Base-by-base conservation (phyloP, 2,797 vertebrate species). In the Eospalax fontanierii region DNA sequence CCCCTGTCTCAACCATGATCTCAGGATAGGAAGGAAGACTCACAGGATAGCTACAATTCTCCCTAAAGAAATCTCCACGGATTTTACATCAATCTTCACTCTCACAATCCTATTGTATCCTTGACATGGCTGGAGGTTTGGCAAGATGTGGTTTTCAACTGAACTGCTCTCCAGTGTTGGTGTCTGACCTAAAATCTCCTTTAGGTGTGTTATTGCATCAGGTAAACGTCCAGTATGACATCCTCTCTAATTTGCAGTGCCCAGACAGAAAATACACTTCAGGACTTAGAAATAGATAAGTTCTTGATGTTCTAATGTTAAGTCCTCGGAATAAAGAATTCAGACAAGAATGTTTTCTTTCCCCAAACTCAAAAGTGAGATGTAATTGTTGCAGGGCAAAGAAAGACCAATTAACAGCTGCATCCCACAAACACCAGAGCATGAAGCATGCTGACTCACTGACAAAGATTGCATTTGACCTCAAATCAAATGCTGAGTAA, bases 161-260 rank as follows among this genome's bases (percentile, higher is more conserved):
- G 96, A 71, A 63, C 21, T 75, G 68, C 73, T 66, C 59, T 90
- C 24, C 38, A 66, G 75, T 46, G 46, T 63, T 68, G 83, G 57
- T 11, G 10, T 33, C 75, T 30, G 14, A 30, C 21, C 43, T 59
- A 81, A 38, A 74, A 28, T 76, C 63, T 50, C 66, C 59, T 89
- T 93, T 75, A 75, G 18, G 76, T n/a, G 46, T 66, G 21, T 33
- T 74, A 16, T 26, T 80, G 28, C 16, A 35, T 59, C 22, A 63
- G 12, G 6, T 87, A 30, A 89, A 71, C 24, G 18, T 92, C 50
- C 40, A 66, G 8, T 28, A 80, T 35, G 70, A 59, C 11, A 89
- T 21, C 33, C n/a, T 81, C 15, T 71, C 92, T 80, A 54, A 70
- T 86, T 84, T 87, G 76, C 35, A 93, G 43, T 90, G 86, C 71